Evolutionary conservation across 2,113 vertebrate genomes (phyloP).

Genomic region (Crypturellus undulatus): DNA sequence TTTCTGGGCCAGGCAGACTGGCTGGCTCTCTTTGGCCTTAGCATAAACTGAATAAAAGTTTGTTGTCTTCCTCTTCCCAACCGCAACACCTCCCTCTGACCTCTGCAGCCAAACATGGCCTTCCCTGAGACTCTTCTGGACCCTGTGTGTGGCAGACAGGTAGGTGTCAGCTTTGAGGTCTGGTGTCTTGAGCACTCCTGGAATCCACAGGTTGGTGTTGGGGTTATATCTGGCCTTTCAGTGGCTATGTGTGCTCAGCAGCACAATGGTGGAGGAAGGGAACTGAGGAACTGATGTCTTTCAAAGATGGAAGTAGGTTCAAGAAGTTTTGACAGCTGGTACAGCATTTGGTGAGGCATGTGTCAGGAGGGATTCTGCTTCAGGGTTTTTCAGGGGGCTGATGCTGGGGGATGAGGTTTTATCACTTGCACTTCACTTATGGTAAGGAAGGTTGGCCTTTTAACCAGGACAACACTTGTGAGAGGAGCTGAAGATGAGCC

Average conservation of each 20-base stretch:
- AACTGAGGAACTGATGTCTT: background rate
- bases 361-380: background rate
- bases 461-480: constrained; percentile 20
- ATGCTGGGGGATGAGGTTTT: constrained; percentile 25
- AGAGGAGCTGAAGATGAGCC: background rate
- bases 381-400: background rate
- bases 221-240: background rate
- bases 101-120: background rate
- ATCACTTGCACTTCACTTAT: background rate
- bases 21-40: background rate
- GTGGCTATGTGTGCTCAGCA: background rate
- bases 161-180: background rate
- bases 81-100: background rate
- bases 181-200: background rate
- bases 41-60: background rate
- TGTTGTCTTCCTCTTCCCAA: background rate
- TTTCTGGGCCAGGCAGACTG: background rate
- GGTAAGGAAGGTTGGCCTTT: constrained; percentile 30
- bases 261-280: fast-evolving
- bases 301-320: background rate
- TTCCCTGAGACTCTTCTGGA: background rate
- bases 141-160: background rate
- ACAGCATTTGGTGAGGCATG: background rate
- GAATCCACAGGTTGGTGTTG: background rate
- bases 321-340: background rate